Evolutionary conservation across 1,140 invertebrate genomes (phyloP), one percentile per base, ranked within the genome.

Genomic region (Pectinophora gossypiella): DNA sequence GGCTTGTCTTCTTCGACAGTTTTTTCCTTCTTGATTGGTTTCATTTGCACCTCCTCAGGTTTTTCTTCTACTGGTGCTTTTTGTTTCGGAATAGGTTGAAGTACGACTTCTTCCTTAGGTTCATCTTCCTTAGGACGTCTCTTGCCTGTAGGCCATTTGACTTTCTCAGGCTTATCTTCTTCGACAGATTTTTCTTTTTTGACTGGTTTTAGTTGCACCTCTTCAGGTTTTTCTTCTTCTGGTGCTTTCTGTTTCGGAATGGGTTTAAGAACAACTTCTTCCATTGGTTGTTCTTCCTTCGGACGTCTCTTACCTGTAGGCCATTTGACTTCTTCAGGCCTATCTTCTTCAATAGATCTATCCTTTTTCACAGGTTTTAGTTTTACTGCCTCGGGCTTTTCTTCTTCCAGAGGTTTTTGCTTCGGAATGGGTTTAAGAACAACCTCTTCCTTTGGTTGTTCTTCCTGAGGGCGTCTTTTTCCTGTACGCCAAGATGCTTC

Each of bases 181-280:
- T 61, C 57, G 42, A 27, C 48, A 0, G 43, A 55, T 45, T 60
- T 55, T 38, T 59, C 19, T 43, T 54, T 59, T 19, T 50, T 50
- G 1, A 51, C 20, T 9, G 51, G 56, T 19, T 54, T 54, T 5
- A 53, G 36, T 27, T 36, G 38, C 3, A 49, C 23, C 36, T 59
- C 51, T 18, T 54, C 52, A 61, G 57, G 72, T 55, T 82, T 55
- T 68, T 86, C 85, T 43, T 83, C 61, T 12, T 73, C 62, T 42
- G 65, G 48, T 16, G 56, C 53, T 55, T 52, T 79, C 81, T 58
- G 72, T 19, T 85, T 58, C 23, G 84, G 81, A 49, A 89, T 88
- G 4, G 89, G 90, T 51, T 91, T 90, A 0, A 90, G 61, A 19
- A 81, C 67, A 10, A 89, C 72, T 47, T 85, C 75, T 68, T 90